Evolutionary conservation across 2,113 vertebrate species (phyloP), one percentile per base, ranked within the genome.

Genomic region (Hiodon alosoides): DNA sequence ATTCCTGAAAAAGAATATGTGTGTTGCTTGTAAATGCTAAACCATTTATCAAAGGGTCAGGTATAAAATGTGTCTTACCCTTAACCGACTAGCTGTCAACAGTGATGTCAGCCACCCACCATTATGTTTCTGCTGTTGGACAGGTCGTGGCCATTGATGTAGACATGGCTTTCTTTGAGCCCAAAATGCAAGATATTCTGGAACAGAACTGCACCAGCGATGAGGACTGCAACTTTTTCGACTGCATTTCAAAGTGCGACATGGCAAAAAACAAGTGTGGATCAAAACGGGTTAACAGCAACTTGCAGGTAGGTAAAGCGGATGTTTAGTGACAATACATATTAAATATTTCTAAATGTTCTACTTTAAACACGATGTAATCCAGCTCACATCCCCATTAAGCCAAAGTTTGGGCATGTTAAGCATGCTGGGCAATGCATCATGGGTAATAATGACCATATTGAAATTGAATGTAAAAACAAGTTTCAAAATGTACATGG

Each of bases 161-260:
- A 84, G 97, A 99, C 90, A 98, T 99, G 97, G 96, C 95, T 59
- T 99, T 99, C 88, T 99, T 99, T 69, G 96, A 99, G 83, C 97
- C 97, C 0, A 99, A 98, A 89, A 98, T 99, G 95, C 90, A 86
- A 69, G 94, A 95, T 80, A 95, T 99, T 81, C 92, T 99, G 0
- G 95, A 95, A 80, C 96, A 98, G 85, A 96, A 98, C 79, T 99
- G 97, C 90, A 96, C 93, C 6, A 87, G 80, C 57, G 94, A 98
- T 0, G 93, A 94, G 57, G 97, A 99, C 71, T 99, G 97, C 69
- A 95, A 92, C 88, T 99, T 99, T 88, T 99, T 99, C 71, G 97
- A 99, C 90, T 99, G 97, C 76, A 91, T 93, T 83, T 98, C 97
- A 8, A 90, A 87, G 69, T 99, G 97, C 67, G 87, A 97, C 83